A percentile compares a stretch with the other conserved stretches of the same genome.
These are phyloP conservation scores for Formicarius rufipectus DNA, from an alignment of 2,113 vertebrate species.

Conservation along the genomic window DNA sequence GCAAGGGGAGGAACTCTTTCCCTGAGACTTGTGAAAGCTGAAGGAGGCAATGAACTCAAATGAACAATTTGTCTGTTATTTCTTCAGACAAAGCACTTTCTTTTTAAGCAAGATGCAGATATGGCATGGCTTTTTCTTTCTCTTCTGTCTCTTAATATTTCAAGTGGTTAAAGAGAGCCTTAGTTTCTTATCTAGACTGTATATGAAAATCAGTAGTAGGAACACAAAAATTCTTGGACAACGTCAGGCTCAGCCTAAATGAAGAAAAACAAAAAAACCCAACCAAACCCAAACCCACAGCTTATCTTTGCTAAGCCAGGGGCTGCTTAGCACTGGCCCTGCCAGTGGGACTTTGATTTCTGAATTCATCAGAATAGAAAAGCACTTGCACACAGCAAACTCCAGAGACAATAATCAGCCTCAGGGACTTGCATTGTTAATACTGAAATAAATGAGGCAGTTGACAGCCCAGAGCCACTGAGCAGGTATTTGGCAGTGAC, in stretches of 20 bases:
- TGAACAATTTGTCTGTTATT: conserved; percentile 18
- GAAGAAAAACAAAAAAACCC: not conserved
- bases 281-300: not conserved
- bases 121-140: conserved; percentile 8
- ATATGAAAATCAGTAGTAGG: not conserved
- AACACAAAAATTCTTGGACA: not conserved
- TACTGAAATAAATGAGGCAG: conserved; percentile 2
- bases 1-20: conserved; percentile 38
- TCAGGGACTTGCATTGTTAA: conserved; percentile 22
- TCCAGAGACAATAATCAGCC: conserved; percentile 28
- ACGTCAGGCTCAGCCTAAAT: not conserved
- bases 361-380: conserved; percentile 2
- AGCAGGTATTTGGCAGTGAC: not conserved
- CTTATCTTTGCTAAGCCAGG: not conserved
- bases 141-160: conserved; percentile 7
- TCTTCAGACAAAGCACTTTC: conserved; percentile 36
- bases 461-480: not conserved
- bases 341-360: not conserved
- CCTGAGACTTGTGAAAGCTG: conserved; percentile 15
- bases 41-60: conserved; percentile 16
- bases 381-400: not conserved
- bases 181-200: not conserved
- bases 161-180: conserved; percentile 40
- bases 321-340: not conserved
- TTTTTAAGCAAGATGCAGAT: conserved; percentile 39